Conservation (phyloP, 2,888 invertebrate genomes). For the Crioceris asparagi region DNA sequence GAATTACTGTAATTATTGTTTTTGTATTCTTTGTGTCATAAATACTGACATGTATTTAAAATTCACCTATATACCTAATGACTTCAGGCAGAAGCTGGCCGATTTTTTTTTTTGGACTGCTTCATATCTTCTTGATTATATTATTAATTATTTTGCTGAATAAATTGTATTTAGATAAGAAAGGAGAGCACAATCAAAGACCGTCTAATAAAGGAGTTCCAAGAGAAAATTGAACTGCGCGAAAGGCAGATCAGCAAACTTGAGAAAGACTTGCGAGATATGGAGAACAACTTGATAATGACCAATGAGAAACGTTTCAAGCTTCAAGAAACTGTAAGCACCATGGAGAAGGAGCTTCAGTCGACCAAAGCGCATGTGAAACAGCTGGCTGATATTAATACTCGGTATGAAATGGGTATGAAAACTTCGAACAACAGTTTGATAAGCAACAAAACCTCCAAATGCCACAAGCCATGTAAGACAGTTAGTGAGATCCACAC, state of each 20-base stretch:
- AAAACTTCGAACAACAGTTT: no score
- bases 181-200: slow-evolving; percentile 24
- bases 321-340: slow-evolving; percentile 31
- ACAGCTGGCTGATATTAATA: slow-evolving; percentile 29
- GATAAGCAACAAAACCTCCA: no score
- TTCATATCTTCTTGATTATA: slow-evolving; percentile 1
- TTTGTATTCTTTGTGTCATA: no score
- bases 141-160: background rate
- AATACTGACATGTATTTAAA: no score
- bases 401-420: slow-evolving; percentile 31
- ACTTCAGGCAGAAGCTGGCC: no score
- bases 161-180: slow-evolving; percentile 14
- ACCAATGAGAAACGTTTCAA: slow-evolving; percentile 34
- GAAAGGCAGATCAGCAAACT: slow-evolving; percentile 24
- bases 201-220: slow-evolving; percentile 27
- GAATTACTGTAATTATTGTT: no score
- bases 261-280: slow-evolving; percentile 28
- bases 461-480: no score
- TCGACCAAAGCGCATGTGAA: slow-evolving; percentile 31
- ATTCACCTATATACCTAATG: no score
- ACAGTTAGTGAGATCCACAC: no score
- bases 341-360: slow-evolving; percentile 34
- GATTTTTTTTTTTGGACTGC: no score
- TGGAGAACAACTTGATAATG: slow-evolving; percentile 25
- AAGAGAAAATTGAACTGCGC: slow-evolving; percentile 26